Evolutionary conservation across 2,797 vertebrate genomes (phyloP), one percentile per base, ranked within the genome.

Genomic region (Cichlasoma orientale): DNA sequence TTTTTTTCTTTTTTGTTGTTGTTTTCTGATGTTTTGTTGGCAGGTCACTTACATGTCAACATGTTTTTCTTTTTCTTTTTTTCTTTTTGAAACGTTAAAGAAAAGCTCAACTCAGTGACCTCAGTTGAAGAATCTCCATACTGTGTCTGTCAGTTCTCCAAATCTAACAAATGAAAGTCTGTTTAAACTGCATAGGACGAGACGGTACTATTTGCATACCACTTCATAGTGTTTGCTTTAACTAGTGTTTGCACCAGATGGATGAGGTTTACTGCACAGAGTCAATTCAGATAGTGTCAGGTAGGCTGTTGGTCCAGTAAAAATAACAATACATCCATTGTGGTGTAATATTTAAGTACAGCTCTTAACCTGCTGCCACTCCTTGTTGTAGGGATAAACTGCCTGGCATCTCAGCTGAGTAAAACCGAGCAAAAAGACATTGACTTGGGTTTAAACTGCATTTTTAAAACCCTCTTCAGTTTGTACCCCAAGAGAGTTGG

Each of bases 71-170:
- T 79, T 57, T 59, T n/a, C n/a, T 47, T 33, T 80, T 55, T 75
- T 27, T 68, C 41, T 74, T 82, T 74, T 47, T 74, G 92, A 86
- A 90, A 89, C 73, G 33, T 86, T 76, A 88, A 91, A 90, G 72
- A 90, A 93, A 97, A 92, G 93, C 95, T 96, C 95, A 97, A 97
- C 96, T 95, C 98, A 97, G 98, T 99, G 98, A 98, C 97, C 97
- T 97, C 95, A 96, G 95, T 95, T 96, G 93, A 95, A 93, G 95
- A 96, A 96, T 98, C 97, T 99, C 97, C 98, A 99, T 98, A 99
- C 98, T 99, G 98, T 99, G 98, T 98, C 96, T 94, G 92, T 90
- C 76, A 88, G 29, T 66, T 79, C 55, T 84, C 29, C 59, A 72
- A 87, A 84, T 21, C 63, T 52, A 77, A 73, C 80, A 82, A 83